Conservation (phyloP, 2,113 vertebrate genomes). For the Labrus mixtus region DNA sequence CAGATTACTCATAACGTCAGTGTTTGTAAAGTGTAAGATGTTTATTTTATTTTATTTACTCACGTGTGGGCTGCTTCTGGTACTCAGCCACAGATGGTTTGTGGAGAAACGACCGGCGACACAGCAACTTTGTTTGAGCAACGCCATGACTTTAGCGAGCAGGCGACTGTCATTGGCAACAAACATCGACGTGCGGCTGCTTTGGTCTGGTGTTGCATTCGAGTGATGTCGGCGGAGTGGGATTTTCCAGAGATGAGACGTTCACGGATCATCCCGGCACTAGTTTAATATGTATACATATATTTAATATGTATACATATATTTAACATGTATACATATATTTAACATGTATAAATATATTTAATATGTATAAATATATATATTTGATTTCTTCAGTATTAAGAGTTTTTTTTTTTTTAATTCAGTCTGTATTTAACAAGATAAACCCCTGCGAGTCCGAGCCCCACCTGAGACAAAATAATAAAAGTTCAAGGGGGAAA, state of each 20-base stretch:
- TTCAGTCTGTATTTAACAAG: too few species aligned
- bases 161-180: slow-evolving; percentile 50
- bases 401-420: too few species aligned
- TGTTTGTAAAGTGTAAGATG: not conserved
- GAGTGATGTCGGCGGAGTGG: accelerated
- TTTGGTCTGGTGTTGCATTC: slow-evolving; percentile 59
- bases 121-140: slow-evolving; percentile 73
- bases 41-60: slow-evolving; percentile 39
- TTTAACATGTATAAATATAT: too few species aligned
- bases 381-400: too few species aligned
- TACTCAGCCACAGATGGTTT: slow-evolving; percentile 51
- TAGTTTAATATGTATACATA: not conserved
- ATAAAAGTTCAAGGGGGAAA: too few species aligned
- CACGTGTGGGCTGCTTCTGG: slow-evolving; percentile 64
- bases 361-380: too few species aligned
- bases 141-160: slow-evolving; percentile 78
- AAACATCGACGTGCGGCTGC: slow-evolving; percentile 50
- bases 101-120: slow-evolving; percentile 67
- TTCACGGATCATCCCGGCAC: not conserved
- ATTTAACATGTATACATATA: too few species aligned
- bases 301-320: too few species aligned
- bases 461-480: too few species aligned
- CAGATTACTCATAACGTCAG: too few species aligned
- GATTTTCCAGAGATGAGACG: not conserved
- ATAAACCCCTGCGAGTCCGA: too few species aligned